Conservation (phyloP, 37 sponge, comb jelly and placozoan genomes). For the Agelas oroides region DNA sequence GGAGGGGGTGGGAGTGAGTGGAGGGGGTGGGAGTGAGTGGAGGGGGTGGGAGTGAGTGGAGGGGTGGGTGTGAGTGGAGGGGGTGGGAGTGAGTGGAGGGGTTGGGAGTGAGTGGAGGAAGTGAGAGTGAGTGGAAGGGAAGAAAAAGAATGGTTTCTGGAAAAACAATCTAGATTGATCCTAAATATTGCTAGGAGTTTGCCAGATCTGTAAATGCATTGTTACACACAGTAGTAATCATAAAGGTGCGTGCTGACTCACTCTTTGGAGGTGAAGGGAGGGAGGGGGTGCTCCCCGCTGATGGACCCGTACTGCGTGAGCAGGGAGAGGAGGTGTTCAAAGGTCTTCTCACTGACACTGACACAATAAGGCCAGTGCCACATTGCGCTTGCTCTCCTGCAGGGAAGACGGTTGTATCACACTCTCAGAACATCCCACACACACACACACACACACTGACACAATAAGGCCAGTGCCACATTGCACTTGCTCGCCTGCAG, state of each 20-base stretch:
- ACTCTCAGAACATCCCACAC: background rate
- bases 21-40: too few relatives aligned
- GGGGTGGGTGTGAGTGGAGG: too few relatives aligned
- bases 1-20: too few relatives aligned
- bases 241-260: background rate
- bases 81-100: too few relatives aligned
- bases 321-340: constrained; percentile 35
- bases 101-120: too few relatives aligned
- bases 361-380: constrained; percentile 81
- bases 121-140: background rate
- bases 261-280: constrained; percentile 48
- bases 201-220: too few relatives aligned
- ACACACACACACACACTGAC: constrained; percentile 32
- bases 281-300: constrained; percentile 4
- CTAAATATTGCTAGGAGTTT: background rate
- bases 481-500: constrained; percentile 55
- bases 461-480: constrained; percentile 81
- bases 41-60: too few relatives aligned
- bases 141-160: background rate
- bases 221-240: too few relatives aligned
- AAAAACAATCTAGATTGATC: background rate
- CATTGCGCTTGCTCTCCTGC: constrained; percentile 62
- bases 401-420: too few relatives aligned
- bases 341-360: constrained; percentile 58
- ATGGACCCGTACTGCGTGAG: constrained; percentile 37